Percentiles rank a stretch among this genome's conserved stretches.
phyloP scores from a whole-genome alignment of 1,140 invertebrate genomes.

The Maniola jurtina region DNA sequence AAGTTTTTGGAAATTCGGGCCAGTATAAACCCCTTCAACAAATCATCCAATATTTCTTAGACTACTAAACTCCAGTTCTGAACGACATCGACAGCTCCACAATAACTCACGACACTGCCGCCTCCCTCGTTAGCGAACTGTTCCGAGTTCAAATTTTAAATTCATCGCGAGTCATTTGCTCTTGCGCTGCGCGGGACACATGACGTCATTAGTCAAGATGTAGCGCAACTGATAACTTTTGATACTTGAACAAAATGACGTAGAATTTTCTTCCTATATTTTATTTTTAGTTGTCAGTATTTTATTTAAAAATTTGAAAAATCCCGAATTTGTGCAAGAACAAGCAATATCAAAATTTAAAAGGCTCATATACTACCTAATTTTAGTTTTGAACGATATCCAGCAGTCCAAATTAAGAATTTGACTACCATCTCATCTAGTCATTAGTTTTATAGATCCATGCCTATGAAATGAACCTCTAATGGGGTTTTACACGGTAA shows the following conservation, averaged over 20 bases:
- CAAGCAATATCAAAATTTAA: too few relatives aligned
- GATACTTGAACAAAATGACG: conserved; percentile 30
- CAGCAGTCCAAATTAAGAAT: too few relatives aligned
- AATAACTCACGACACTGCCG: conserved; percentile 58
- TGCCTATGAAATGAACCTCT: too few relatives aligned
- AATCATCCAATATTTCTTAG: conserved; percentile 6
- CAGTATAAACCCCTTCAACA: not conserved
- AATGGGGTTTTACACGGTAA: too few relatives aligned
- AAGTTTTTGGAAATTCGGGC: not conserved
- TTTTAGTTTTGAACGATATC: too few relatives aligned
- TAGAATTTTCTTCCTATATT: too few relatives aligned
- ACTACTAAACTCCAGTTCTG: conserved; percentile 14
- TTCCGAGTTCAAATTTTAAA: conserved; percentile 71
- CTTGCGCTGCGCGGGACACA: conserved; percentile 67
- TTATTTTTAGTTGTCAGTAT: too few relatives aligned
- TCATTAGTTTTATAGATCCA: too few relatives aligned
- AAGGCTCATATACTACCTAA: too few relatives aligned
- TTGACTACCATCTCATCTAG: too few relatives aligned
- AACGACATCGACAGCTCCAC: conserved; percentile 37
- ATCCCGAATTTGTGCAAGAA: too few relatives aligned
- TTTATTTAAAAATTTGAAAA: too few relatives aligned
- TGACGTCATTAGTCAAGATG: conserved; percentile 72
- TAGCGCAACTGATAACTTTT: conserved; percentile 32
- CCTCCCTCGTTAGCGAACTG: conserved; percentile 70
- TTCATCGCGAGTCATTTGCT: conserved; percentile 75